These are phyloP conservation scores for Euzophera pinguis DNA, from an alignment of 2,888 invertebrate genomes.

Conservation along the genomic window DNA sequence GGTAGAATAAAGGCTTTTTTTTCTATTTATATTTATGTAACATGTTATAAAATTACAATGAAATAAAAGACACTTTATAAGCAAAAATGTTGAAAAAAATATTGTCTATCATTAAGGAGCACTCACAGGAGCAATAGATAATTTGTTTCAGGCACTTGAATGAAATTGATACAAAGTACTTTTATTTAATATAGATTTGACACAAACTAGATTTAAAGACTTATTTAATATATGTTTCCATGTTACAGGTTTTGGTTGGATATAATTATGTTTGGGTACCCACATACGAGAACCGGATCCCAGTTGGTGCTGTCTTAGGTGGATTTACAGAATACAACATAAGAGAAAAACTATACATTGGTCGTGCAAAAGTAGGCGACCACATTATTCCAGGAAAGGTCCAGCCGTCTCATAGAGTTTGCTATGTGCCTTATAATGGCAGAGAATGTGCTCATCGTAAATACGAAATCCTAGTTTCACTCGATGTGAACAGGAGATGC, in stretches of 20 bases:
- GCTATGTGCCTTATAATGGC: constrained; percentile 82
- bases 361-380: constrained; percentile 84
- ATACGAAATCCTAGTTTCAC: constrained; percentile 46
- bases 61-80: too few relatives aligned
- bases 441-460: constrained; percentile 34
- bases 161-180: too few relatives aligned
- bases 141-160: too few relatives aligned
- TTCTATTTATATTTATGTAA: too few relatives aligned
- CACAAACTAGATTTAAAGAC: too few relatives aligned
- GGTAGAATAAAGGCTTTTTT: too few relatives aligned
- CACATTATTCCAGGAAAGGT: constrained; percentile 89
- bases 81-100: too few relatives aligned
- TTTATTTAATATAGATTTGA: too few relatives aligned
- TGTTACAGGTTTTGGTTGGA: constrained; percentile 52
- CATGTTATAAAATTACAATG: too few relatives aligned
- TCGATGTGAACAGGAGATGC: constrained; percentile 26
- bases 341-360: constrained; percentile 79
- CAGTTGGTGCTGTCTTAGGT: constrained; percentile 83
- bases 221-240: too few relatives aligned
- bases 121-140: too few relatives aligned
- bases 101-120: too few relatives aligned
- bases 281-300: constrained; percentile 78
- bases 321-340: constrained; percentile 71
- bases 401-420: constrained; percentile 82
- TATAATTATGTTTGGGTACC: constrained; percentile 74